Base-by-base conservation (phyloP, 2,113 vertebrate genomes). In the Euleptes europaea region DNA sequence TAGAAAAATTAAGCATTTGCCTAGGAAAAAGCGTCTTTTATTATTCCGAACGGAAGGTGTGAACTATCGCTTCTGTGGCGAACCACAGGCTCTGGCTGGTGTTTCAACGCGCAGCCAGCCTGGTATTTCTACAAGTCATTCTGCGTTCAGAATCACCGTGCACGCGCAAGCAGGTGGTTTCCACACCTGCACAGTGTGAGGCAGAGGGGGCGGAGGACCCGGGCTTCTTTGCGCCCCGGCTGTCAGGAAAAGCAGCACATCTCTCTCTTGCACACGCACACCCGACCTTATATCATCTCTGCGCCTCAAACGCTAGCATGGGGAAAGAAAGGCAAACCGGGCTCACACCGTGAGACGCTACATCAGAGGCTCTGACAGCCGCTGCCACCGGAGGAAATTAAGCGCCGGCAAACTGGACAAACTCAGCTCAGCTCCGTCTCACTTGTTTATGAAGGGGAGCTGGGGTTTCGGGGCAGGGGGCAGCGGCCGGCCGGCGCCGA, bases 341-440 rank as follows among this genome's bases (percentile, higher is more conserved):
- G 0, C n/a, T 40, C 0, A 49, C 54, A 44, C 12, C 19, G 5
- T 12, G 1, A 67, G 89, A 67, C 1, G 0, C 44, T 79, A 86
- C 87, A 90, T 40, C 49, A 80, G 81, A 89, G 73, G 14, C 67
- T 7, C 2, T 80, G 83, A 84, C 15, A 82, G 60, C 9, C 67
- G 19, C 72, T 83, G 89, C 9, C 33, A 8, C 0, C 6, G 44
- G 2, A 70, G 19, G 79, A 88, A 83, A 91, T 35, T 3, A 0
- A 90, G 85, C 81, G 87, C 85, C 77, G 33, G 15, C 63, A 79
- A 19, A 0, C 0, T 35, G 82, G 67, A 17, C 47, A 75, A 67
- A 17, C 71, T n/a, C 42, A 67, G 42, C 26, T 60, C 4, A 77
- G 0, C 77, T 63, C 0, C 0, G 84, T 72, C 70, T 76, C 31